phyloP scores from a whole-genome alignment of 2,888 invertebrate genomes.

The Coelinius sp. region DNA sequence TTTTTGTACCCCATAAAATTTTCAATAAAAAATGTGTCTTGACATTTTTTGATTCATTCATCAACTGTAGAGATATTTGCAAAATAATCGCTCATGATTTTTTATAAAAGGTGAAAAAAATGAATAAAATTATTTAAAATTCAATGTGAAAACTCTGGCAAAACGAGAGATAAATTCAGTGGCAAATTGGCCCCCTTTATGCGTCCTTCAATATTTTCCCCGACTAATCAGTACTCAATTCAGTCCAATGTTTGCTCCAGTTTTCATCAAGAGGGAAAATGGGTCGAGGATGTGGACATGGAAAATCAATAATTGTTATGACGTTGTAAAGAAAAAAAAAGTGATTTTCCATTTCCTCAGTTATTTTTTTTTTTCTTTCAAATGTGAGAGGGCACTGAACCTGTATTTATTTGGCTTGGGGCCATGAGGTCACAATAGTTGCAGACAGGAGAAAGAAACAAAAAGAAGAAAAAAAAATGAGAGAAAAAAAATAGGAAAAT shows the following conservation, averaged over 20 bases:
- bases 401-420: constrained; percentile 8
- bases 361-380: not conserved
- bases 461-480: not conserved
- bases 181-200: not conserved
- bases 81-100: too few relatives aligned
- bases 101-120: too few relatives aligned
- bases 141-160: not conserved
- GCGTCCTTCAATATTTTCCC: not conserved
- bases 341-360: not conserved
- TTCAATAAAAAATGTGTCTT: too few relatives aligned
- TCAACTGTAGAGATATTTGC: too few relatives aligned
- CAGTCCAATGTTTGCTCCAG: not conserved
- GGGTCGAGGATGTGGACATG: not conserved
- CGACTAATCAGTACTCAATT: constrained; percentile 4
- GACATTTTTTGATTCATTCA: too few relatives aligned
- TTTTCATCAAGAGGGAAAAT: not conserved
- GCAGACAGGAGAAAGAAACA: not conserved
- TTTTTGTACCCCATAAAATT: too few relatives aligned
- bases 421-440: constrained; percentile 18
- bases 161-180: not conserved
- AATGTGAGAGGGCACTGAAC: not conserved
- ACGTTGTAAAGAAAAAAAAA: not conserved
- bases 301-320: constrained; percentile 8
- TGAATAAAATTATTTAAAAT: not conserved
- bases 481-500: not conserved